Evolutionary conservation across 2,888 invertebrate species (phyloP).

Genomic region (Nowickia ferox): DNA sequence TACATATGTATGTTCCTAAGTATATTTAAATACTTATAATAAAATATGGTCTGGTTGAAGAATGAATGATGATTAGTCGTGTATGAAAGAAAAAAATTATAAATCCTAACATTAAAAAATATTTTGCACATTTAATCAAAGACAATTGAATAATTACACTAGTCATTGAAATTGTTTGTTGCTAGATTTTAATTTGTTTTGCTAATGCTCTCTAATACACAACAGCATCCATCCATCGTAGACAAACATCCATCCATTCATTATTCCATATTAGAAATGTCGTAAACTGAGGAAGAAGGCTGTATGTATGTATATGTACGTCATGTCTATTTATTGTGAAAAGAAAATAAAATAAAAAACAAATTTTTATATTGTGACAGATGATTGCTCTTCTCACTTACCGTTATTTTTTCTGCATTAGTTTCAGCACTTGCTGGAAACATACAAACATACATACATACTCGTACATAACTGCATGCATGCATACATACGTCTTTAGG

Average conservation of each 20-base stretch:
- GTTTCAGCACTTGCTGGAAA: constrained; percentile 59
- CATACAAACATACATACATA: not conserved
- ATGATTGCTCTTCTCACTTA: constrained; percentile 56
- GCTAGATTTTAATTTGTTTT: constrained; percentile 36
- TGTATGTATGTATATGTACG: no score
- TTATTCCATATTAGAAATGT: constrained; percentile 56
- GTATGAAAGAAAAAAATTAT: constrained; percentile 12
- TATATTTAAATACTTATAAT: constrained; percentile 20
- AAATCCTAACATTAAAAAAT: constrained; percentile 61
- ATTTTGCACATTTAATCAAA: constrained; percentile 80
- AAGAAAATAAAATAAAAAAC: constrained; percentile 5
- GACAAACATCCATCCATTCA: constrained; percentile 18
- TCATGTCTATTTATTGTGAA: constrained; percentile 37
- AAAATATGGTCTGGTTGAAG: constrained; percentile 47
- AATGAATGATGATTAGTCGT: constrained; percentile 55
- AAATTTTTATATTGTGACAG: constrained; percentile 48
- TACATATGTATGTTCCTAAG: not conserved
- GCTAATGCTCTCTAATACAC: constrained; percentile 56
- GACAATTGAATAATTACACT: constrained; percentile 78
- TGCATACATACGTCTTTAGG: not conserved
- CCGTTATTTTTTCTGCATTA: constrained; percentile 53
- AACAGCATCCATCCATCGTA: constrained; percentile 22
- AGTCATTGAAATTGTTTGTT: constrained; percentile 43
- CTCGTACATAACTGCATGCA: no score
- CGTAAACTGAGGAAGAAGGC: constrained; percentile 58